A percentile compares a stretch with the other conserved stretches of the same genome.
Conservation (phyloP, 1,140 invertebrate genomes). For the Apis florea region DNA sequence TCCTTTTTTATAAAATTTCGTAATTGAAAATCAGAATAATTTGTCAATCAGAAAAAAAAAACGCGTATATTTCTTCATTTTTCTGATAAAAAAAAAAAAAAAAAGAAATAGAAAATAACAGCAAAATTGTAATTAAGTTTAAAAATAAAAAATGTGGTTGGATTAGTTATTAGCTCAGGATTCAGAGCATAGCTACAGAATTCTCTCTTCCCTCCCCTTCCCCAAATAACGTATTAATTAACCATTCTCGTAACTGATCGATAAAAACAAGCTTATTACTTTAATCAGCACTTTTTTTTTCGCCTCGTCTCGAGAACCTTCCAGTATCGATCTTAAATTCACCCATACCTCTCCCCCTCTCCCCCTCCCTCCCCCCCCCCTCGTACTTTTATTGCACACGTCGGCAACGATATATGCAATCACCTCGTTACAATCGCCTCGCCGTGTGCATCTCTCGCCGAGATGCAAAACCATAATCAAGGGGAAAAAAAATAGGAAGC, state of each 20-base stretch:
- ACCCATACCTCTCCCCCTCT: not conserved
- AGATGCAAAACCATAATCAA: too few species aligned
- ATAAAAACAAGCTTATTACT: not conserved
- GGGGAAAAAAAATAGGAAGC: not conserved
- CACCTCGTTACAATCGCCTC: slow-evolving; percentile 42
- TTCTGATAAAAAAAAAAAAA: not conserved
- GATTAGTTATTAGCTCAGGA: too few species aligned
- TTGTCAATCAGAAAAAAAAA: too few species aligned
- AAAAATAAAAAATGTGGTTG: too few species aligned
- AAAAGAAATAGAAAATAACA: too few species aligned
- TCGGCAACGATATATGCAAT: not conserved
- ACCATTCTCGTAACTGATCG: not conserved
- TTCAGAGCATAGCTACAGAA: too few species aligned
- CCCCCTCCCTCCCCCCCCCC: too few species aligned
- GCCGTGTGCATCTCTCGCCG: not conserved
- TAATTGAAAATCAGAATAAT: too few species aligned
- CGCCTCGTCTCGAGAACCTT: not conserved
- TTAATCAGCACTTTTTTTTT: not conserved
- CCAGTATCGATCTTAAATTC: slow-evolving; percentile 21
- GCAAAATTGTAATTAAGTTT: too few species aligned
- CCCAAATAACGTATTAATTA: not conserved
- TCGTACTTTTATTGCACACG: slow-evolving; percentile 20
- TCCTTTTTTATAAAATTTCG: too few species aligned
- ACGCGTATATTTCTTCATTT: too few species aligned
- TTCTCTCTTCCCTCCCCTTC: not conserved